Evolutionary conservation across 2,797 vertebrate genomes (phyloP).

Genomic region (Geotrypetes seraphini): DNA sequence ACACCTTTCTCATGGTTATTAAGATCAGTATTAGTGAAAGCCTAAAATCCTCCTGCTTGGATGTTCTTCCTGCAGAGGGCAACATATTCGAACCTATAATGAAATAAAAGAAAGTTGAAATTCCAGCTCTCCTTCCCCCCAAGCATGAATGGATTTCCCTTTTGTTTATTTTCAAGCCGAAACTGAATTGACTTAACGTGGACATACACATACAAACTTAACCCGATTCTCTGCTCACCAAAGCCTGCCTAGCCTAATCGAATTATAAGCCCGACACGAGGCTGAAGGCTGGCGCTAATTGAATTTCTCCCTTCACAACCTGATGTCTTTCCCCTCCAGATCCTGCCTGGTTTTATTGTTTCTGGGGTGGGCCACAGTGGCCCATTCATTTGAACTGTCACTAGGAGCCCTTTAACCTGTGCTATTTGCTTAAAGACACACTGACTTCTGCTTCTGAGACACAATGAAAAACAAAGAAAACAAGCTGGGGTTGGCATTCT

Average conservation of each 20-base stretch:
- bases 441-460: not conserved
- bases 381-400: conserved; percentile 31
- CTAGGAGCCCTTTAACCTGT: conserved; percentile 9
- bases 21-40: too few species aligned
- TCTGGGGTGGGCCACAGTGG: conserved; percentile 3
- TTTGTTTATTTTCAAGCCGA: not conserved
- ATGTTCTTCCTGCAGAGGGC: too few species aligned
- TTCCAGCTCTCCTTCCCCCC: too few species aligned
- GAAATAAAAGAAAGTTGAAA: too few species aligned
- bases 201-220: too few species aligned
- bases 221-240: not conserved
- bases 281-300: conserved; percentile 25
- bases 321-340: conserved; percentile 15
- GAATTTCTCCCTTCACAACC: conserved; percentile 33
- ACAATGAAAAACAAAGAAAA: conserved; percentile 10
- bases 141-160: too few species aligned
- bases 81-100: too few species aligned
- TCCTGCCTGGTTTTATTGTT: conserved; percentile 21
- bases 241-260: conserved; percentile 13
- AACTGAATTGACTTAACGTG: too few species aligned
- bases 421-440: conserved; percentile 9
- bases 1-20: too few species aligned
- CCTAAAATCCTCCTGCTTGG: too few species aligned
- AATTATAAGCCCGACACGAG: conserved; percentile 14
- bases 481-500: not conserved